Base-by-base conservation (phyloP, 2,113 vertebrate genomes). In the Larimichthys crocea region DNA sequence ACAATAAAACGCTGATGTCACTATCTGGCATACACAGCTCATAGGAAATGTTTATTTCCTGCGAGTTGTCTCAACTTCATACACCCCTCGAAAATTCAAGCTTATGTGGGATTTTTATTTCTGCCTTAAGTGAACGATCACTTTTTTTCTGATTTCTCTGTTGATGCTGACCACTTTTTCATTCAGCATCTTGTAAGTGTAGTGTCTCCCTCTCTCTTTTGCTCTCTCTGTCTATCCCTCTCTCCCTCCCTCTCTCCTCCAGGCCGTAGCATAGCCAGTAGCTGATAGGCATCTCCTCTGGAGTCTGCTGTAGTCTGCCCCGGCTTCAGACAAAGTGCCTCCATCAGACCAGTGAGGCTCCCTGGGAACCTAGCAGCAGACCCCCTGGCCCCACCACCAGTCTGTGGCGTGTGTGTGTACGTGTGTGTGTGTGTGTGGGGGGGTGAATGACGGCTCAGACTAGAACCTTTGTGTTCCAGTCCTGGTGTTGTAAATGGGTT, bases 261-360 rank as follows among this genome's bases (percentile, higher is more conserved):
- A 89, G 90, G 91, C 95, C 81, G 71, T 86, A 92, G 93, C 88
- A 86, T 85, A 93, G 93, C 90, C 86, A 85, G 91, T 69, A 91
- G 92, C 94, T 94, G 95, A 95, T 95, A 95, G 94, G 94, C 93
- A 95, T 95, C 95, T 95, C 92, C 89, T 86, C 86, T 94, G 94
- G 95, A 95, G 95, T 94, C 94, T 94, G 93, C 92, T 93, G 90
- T 83, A 94, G 95, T 95, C 94, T 94, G 94, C 93, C 88, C 89
- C 76, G 64, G 88, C 92, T 91, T 94, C 94, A 95, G 95, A 95
- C 95, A 95, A 92, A 95, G 94, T 92, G 94, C 95, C 94, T 95
- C 94, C 95, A 93, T 89, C 86, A 94, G 92, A 93, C 89, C 84
- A 84, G 86, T 88, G 91, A 89, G 91, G 89, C 93, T 94, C 93